phyloP scores from a whole-genome alignment of 1,140 invertebrate species.

The Pogonomyrmex californicus region DNA sequence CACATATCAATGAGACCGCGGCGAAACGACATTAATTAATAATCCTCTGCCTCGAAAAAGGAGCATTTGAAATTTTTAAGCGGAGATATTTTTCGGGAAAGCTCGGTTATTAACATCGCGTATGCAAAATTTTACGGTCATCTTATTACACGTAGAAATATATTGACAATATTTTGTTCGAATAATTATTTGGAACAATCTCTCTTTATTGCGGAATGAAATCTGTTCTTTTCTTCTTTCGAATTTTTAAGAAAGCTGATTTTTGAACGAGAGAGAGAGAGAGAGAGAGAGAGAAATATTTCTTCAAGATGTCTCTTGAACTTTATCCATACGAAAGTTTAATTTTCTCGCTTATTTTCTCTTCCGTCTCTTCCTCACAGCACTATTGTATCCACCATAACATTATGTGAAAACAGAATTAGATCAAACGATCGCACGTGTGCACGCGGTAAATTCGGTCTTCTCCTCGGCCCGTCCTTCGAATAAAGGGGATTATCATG shows the following conservation, averaged over 20 bases:
- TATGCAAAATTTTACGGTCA: not conserved
- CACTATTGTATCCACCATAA: not conserved
- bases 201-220: not conserved
- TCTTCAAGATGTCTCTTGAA: not conserved
- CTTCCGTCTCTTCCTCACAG: not conserved
- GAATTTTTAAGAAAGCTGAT: not conserved
- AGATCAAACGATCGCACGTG: slow-evolving; percentile 15
- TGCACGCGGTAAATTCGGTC: not conserved
- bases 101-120: not conserved
- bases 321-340: not conserved
- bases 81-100: not conserved
- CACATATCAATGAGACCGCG: slow-evolving; percentile 37
- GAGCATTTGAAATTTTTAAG: not conserved
- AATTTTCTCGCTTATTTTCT: not conserved
- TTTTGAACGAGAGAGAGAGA: not conserved
- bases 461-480: slow-evolving; percentile 4
- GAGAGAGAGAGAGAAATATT: not conserved
- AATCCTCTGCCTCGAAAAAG: not conserved
- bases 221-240: not conserved
- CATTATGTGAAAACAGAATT: not conserved
- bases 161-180: no score
- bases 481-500: slow-evolving; percentile 18
- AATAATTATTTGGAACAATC: not conserved
- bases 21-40: slow-evolving; percentile 37
- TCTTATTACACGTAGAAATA: no score